Evolutionary conservation across 2,113 vertebrate species (phyloP).

Genomic region (Oriolus oriolus): DNA sequence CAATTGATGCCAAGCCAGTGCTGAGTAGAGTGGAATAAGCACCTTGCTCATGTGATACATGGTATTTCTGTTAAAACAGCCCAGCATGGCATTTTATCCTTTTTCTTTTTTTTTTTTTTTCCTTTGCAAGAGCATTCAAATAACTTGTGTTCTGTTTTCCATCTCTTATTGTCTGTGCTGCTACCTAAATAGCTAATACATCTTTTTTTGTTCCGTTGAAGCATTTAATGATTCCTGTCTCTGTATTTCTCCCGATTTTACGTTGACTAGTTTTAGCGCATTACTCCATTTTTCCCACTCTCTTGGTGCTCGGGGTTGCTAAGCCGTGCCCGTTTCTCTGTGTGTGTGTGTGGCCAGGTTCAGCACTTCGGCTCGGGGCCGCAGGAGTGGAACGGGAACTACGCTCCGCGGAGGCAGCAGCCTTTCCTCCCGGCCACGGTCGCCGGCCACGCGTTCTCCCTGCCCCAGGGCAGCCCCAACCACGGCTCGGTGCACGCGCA

Average conservation of each 20-base stretch:
- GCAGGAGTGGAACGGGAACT: slow-evolving; percentile 96
- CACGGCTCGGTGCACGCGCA: slow-evolving; percentile 81
- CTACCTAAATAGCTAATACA: neutral
- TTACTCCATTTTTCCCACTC: slow-evolving; percentile 14
- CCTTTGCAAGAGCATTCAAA: slow-evolving; percentile 29
- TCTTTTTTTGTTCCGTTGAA: neutral
- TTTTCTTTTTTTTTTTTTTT: neutral
- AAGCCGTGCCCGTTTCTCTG: neutral
- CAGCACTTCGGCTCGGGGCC: slow-evolving; percentile 87
- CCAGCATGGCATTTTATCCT: slow-evolving; percentile 43
- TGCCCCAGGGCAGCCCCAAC: slow-evolving; percentile 90
- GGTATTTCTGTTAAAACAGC: slow-evolving; percentile 64
- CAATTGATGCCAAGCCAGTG: slow-evolving; percentile 66
- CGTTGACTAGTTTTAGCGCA: slow-evolving; percentile 40
- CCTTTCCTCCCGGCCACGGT: slow-evolving; percentile 86
- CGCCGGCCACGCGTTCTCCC: slow-evolving; percentile 84
- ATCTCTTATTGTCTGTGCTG: slow-evolving; percentile 41
- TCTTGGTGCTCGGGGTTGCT: neutral
- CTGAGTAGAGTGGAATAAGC: slow-evolving; percentile 66
- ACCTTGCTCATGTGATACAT: slow-evolving; percentile 65
- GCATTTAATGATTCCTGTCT: neutral
- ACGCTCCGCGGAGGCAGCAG: slow-evolving; percentile 85
- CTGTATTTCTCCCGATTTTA: slow-evolving; percentile 5
- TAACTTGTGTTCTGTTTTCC: slow-evolving; percentile 32
- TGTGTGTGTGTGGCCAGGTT: slow-evolving; percentile 72